A percentile compares a stretch with the other conserved stretches of the same genome.
Conservation (phyloP, 2,113 vertebrate species). For the Beaufortia kweichowensis region DNA sequence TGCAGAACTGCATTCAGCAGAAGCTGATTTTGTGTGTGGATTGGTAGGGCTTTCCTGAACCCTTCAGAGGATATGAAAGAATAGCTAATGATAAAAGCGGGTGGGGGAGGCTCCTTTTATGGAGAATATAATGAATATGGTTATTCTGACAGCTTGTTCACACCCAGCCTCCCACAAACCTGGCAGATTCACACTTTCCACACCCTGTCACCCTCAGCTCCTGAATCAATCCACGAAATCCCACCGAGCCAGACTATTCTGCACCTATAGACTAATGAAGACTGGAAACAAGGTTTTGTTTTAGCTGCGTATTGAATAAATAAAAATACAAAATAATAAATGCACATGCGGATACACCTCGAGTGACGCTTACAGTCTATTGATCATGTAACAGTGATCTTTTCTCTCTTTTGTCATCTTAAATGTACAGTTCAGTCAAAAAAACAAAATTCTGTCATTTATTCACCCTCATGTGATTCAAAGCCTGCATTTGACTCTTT, state of each 20-base stretch:
- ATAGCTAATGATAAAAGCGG: slow-evolving; percentile 21
- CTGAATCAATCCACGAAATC: slow-evolving; percentile 14
- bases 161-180: slow-evolving; percentile 38
- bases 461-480: no score
- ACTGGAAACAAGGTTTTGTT: neutral
- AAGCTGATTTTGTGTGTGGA: neutral
- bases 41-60: neutral
- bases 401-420: no score
- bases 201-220: slow-evolving; percentile 33
- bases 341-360: neutral
- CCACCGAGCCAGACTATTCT: neutral
- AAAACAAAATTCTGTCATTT: no score
- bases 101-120: slow-evolving; percentile 34
- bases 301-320: neutral
- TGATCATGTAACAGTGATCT: neutral
- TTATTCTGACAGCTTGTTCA: slow-evolving; percentile 38
- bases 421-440: no score
- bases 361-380: neutral
- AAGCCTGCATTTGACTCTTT: no score
- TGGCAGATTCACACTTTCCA: slow-evolving; percentile 34
- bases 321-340: slow-evolving; percentile 6
- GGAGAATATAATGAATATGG: slow-evolving; percentile 41
- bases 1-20: no score
- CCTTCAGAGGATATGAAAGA: slow-evolving; percentile 32
- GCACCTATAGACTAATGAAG: neutral